Conservation (phyloP, 2,113 vertebrate genomes). For the Sebastes schlegelii region DNA sequence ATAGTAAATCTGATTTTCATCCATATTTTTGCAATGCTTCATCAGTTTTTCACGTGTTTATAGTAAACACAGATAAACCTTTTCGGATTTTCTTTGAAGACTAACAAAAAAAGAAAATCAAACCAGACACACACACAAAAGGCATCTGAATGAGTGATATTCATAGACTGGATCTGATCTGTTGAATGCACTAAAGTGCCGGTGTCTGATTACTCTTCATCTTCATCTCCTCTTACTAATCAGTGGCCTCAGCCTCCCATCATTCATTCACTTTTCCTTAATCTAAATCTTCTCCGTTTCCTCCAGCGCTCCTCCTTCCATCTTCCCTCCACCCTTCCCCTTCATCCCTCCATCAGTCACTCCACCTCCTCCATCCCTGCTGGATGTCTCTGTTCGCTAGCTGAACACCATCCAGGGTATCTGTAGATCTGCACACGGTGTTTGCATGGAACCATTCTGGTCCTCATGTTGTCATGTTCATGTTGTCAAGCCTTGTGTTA, state of each 20-base stretch:
- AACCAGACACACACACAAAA: neutral
- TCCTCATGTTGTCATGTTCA: conserved; percentile 14
- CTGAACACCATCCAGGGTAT: conserved; percentile 66
- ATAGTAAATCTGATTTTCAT: neutral
- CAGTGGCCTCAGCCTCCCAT: neutral
- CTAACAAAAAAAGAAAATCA: neutral
- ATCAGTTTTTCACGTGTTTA: neutral
- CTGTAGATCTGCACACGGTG: conserved; percentile 34
- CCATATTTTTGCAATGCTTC: neutral
- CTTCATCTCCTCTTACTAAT: conserved; percentile 37
- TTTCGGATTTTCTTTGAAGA: neutral
- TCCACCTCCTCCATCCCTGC: conserved; percentile 52
- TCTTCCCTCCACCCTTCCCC: conserved; percentile 48
- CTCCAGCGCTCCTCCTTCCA: conserved; percentile 52
- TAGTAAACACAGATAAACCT: neutral
- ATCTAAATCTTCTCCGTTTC: conserved; percentile 59
- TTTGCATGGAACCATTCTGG: conserved; percentile 49
- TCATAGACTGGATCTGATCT: neutral
- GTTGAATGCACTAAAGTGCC: conserved; percentile 2
- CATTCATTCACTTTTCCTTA: conserved; percentile 33
- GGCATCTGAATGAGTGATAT: neutral
- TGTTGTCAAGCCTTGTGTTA: neutral
- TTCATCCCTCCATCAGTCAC: conserved; percentile 53
- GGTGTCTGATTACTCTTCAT: conserved; percentile 2
- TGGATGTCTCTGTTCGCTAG: conserved; percentile 63